These are phyloP conservation scores for Ormyrus nitidulus DNA, from an alignment of 2,888 invertebrate genomes.

Conservation along the genomic window DNA sequence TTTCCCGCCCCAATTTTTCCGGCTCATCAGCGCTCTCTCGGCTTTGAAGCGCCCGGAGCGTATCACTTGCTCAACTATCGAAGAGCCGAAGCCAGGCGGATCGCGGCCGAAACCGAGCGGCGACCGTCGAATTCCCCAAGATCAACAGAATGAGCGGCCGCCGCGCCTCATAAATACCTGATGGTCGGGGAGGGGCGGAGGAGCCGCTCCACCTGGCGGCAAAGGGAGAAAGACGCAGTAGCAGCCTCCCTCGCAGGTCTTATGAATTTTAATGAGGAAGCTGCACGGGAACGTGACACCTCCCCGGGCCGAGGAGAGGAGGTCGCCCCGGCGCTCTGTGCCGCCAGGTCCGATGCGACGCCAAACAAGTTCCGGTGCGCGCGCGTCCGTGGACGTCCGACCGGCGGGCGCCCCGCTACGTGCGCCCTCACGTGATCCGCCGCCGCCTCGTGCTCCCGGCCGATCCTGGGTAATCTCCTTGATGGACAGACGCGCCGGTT, in stretches of 20 bases:
- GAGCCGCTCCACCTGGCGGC: constrained; percentile 43
- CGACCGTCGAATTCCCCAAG: too few species aligned
- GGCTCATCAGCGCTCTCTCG: too few species aligned
- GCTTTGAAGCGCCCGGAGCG: too few species aligned
- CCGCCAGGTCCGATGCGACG: not conserved
- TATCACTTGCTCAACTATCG: too few species aligned
- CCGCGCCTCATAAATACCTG: constrained; percentile 30
- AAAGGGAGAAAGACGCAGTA: constrained; percentile 63
- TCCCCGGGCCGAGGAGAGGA: not conserved
- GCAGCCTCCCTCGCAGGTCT: constrained; percentile 54
- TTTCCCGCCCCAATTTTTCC: too few species aligned
- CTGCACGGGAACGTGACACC: constrained; percentile 15
- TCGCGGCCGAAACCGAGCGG: too few species aligned
- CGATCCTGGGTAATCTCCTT: not conserved
- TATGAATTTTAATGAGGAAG: constrained; percentile 69
- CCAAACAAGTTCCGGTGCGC: not conserved
- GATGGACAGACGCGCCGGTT: too few species aligned
- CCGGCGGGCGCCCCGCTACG: not conserved
- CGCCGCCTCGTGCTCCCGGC: not conserved
- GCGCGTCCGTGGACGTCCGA: too few species aligned
- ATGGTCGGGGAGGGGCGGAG: too few species aligned
- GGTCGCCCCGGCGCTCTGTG: too few species aligned
- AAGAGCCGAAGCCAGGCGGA: too few species aligned
- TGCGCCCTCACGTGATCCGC: not conserved
- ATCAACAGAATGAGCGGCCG: too few species aligned